phyloP scores from a whole-genome alignment of 2,113 vertebrate species.

The Spilogale gracilis region DNA sequence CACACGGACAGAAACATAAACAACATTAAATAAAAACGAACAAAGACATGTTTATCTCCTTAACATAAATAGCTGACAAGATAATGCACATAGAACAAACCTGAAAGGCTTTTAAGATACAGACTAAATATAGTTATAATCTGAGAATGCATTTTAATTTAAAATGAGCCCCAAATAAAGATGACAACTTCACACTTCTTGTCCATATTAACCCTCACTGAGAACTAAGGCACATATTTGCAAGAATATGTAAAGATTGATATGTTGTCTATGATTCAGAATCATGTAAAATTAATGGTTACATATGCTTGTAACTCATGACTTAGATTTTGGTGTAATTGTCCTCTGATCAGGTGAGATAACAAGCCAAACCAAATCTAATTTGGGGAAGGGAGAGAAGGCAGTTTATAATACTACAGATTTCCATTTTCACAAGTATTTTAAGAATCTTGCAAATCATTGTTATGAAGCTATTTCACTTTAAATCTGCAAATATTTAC shows the following conservation, averaged over 20 bases:
- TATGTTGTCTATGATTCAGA: background rate
- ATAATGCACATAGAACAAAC: slow-evolving; percentile 67
- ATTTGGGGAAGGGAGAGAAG: background rate
- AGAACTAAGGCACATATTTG: slow-evolving; percentile 69
- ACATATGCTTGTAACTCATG: background rate
- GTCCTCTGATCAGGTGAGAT: background rate
- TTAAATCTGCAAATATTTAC: slow-evolving; percentile 36
- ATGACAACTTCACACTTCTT: background rate
- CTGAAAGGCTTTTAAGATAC: slow-evolving; percentile 53
- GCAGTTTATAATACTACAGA: background rate
- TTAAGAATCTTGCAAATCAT: background rate
- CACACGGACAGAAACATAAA: slow-evolving; percentile 61
- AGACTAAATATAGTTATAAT: slow-evolving; percentile 51
- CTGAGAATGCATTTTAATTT: slow-evolving; percentile 54
- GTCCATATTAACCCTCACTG: background rate
- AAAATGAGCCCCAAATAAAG: slow-evolving; percentile 26
- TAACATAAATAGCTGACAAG: slow-evolving; percentile 74
- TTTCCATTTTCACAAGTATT: background rate
- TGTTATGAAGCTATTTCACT: background rate
- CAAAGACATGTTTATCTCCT: slow-evolving; percentile 58
- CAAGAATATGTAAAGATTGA: background rate
- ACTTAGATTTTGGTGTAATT: background rate
- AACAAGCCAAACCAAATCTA: background rate
- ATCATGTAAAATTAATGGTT: background rate
- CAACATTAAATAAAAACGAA: slow-evolving; percentile 76